Evolutionary conservation across 1,140 invertebrate species (phyloP), one percentile per base, ranked within the genome.

Genomic region (Bombus haemorrhoidalis): DNA sequence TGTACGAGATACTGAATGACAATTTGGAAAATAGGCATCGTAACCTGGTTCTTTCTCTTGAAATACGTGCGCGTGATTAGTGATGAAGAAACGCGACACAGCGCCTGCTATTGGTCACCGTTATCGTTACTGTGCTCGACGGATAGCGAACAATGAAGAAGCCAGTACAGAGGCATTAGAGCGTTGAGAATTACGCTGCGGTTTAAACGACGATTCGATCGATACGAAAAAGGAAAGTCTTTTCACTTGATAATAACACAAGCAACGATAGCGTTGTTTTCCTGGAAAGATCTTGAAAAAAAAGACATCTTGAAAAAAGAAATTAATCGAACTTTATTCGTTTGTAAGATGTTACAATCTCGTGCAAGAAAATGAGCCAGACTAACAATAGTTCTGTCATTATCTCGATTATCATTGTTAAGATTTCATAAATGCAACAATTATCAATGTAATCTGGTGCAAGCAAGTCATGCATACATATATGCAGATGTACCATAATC

Each of bases 401-500:
- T n/a, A 13, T n/a, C 59, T 12, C 28, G 28, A 53, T 53, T 22
- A 41, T 57, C 75, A 13, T 71, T 13, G 37, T n/a, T 32, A 34
- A 32, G 18, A 71, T 62, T 34, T 12, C 64, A 37, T 25, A 79
- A 59, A 69, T 71, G 66, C 79, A 79, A 78, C 68, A 71, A 39
- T 57, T 32, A 79, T 79, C 32, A 66, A 79, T 37, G 64, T 69
- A 66, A 69, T 28, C 62, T n/a, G 25, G 66, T n/a, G 6, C 37
- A 47, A 62, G 64, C 75, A 25, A n/a, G 82, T 59, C 53, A n/a
- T 72, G 76, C 37, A 71, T 79, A 79, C 53, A 15, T 18, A 62
- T 62, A 62, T 66, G 53, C 22, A 37, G n/a, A 37, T 22, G n/a
- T 59, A n/a, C 39, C 80, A 76, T 81, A 79, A 77, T 41, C 66